These are phyloP conservation scores for Ageneiosus marmoratus DNA, from an alignment of 2,113 vertebrate species.

Conservation along the genomic window DNA sequence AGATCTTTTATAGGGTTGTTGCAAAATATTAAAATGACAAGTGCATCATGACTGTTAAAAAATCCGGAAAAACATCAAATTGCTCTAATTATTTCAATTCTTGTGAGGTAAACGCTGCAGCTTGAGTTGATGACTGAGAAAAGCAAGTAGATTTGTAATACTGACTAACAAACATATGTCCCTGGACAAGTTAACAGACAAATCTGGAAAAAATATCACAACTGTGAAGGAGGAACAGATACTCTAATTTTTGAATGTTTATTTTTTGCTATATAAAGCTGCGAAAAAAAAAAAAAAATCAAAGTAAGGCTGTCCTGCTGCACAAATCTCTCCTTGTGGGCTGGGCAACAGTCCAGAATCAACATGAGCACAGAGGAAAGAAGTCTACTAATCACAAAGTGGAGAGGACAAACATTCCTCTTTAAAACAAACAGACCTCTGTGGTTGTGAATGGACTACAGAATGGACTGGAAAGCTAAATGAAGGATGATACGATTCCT, in stretches of 20 bases:
- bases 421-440: slow-evolving; percentile 44
- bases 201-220: slow-evolving; percentile 36
- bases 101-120: neutral
- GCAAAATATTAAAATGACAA: neutral
- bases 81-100: no score
- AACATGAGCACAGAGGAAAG: slow-evolving; percentile 44
- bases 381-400: slow-evolving; percentile 50
- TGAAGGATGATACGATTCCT: neutral
- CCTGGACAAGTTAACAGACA: neutral
- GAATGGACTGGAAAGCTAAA: neutral
- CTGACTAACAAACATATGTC: slow-evolving; percentile 3
- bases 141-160: neutral
- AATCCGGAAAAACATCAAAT: neutral
- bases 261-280: slow-evolving; percentile 43
- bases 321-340: slow-evolving; percentile 44
- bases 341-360: slow-evolving; percentile 44
- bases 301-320: slow-evolving; percentile 43
- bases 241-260: slow-evolving; percentile 27
- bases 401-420: slow-evolving; percentile 53
- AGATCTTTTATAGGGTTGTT: neutral
- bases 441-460: slow-evolving; percentile 22
- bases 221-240: slow-evolving; percentile 4
- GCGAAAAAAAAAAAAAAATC: slow-evolving; percentile 10
- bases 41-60: no score
- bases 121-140: neutral